These are phyloP conservation scores for Pseudorectes ferrugineus DNA, from an alignment of 2,113 vertebrate species.

Conservation along the genomic window DNA sequence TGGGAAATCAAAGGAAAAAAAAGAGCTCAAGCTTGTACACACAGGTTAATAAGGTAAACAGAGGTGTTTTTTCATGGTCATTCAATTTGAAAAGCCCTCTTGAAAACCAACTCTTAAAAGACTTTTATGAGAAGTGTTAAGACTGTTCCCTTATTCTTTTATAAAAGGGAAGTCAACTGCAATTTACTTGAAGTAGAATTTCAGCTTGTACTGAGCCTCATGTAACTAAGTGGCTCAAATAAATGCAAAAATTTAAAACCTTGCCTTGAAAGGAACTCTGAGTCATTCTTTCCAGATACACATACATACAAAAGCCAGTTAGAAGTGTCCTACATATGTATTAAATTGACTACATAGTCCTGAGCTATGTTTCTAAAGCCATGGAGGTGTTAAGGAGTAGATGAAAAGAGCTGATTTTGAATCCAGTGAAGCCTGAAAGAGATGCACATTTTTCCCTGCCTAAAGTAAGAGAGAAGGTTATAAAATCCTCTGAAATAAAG, in stretches of 20 bases:
- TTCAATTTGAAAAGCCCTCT: not conserved
- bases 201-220: not conserved
- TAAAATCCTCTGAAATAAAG: not conserved
- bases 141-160: not conserved
- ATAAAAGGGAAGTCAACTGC: not conserved
- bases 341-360: not conserved
- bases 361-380: not conserved
- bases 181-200: not conserved
- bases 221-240: not conserved
- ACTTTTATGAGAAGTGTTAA: not conserved
- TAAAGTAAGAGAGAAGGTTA: not conserved
- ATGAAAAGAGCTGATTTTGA: not conserved
- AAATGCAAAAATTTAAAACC: constrained; percentile 8
- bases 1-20: not conserved
- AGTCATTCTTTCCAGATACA: not conserved
- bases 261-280: not conserved
- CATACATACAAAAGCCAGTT: not conserved
- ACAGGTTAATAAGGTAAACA: not conserved
- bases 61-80: not conserved
- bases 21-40: not conserved
- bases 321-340: not conserved
- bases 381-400: not conserved
- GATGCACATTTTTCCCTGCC: not conserved
- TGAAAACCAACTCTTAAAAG: not conserved
- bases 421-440: not conserved